Conservation (phyloP, 1,140 invertebrate genomes). For the Heliconius hermathena region DNA sequence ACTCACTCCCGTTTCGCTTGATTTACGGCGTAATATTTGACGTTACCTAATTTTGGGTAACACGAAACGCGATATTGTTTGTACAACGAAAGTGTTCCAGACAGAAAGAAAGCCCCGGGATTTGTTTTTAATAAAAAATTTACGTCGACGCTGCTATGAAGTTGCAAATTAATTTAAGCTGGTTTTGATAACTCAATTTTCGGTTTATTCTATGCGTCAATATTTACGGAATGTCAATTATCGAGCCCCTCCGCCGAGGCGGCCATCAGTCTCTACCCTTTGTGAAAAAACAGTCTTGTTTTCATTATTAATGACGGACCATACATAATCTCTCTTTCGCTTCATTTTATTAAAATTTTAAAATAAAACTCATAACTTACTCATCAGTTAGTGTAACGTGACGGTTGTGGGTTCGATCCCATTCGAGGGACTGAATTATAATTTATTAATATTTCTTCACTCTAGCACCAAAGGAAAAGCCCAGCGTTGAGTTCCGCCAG, state of each 20-base stretch:
- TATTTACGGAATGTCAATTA: conserved; percentile 78
- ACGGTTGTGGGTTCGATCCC: no score
- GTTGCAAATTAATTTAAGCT: conserved; percentile 78
- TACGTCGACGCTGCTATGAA: conserved; percentile 69
- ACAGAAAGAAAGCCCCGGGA: conserved; percentile 52
- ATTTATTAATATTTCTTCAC: no score
- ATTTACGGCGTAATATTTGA: conserved; percentile 30
- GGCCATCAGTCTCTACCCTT: conserved; percentile 28
- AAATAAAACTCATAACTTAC: not conserved
- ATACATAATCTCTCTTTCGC: conserved; percentile 28
- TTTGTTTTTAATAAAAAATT: conserved; percentile 73
- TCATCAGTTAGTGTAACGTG: no score
- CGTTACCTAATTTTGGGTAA: conserved; percentile 36
- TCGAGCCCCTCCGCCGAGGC: conserved; percentile 40
- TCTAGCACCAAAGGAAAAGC: no score
- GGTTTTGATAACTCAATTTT: conserved; percentile 76
- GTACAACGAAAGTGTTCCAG: conserved; percentile 42
- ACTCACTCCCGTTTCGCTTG: conserved; percentile 20
- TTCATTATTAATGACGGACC: conserved; percentile 29
- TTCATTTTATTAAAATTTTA: not conserved
- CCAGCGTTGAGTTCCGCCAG: no score
- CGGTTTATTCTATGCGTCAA: conserved; percentile 76
- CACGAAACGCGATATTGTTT: conserved; percentile 44
- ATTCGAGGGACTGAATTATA: no score
- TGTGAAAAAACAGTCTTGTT: conserved; percentile 27